A percentile compares a stretch with the other conserved stretches of the same genome.
These are phyloP conservation scores for Machaerirhynchus nigripectus DNA, from an alignment of 2,113 vertebrate genomes.

Conservation along the genomic window DNA sequence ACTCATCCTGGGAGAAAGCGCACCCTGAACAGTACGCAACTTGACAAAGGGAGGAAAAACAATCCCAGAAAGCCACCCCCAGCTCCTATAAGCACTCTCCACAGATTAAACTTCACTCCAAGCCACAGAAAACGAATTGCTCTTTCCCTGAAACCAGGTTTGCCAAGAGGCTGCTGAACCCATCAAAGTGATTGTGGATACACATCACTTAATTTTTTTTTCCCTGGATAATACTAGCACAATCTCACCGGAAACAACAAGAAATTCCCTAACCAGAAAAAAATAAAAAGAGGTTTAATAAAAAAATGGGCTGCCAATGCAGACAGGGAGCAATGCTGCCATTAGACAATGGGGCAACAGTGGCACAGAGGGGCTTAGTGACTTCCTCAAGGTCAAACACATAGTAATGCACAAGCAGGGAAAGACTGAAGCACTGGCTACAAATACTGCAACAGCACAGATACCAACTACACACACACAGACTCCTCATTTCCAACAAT, in stretches of 20 bases:
- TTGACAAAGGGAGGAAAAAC: background rate
- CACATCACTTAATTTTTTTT: background rate
- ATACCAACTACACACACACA: accelerated
- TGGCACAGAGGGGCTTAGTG: background rate
- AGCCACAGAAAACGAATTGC: background rate
- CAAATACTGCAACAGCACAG: background rate
- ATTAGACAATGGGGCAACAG: background rate
- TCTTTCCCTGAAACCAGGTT: background rate
- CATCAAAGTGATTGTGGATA: background rate
- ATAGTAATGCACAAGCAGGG: background rate
- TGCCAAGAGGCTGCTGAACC: background rate
- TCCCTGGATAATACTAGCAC: background rate
- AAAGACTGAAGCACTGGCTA: background rate
- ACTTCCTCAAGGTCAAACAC: background rate
- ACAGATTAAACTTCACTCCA: background rate
- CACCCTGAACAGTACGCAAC: accelerated
- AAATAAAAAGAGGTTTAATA: background rate
- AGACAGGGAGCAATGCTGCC: background rate
- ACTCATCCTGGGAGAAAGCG: background rate
- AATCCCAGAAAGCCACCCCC: background rate
- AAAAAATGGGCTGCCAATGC: background rate
- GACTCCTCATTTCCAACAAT: background rate
- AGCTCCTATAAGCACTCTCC: background rate
- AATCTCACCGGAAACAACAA: background rate
- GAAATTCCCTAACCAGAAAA: background rate